Conservation (phyloP, 2,113 vertebrate genomes). For the Pachycephala philippinensis region DNA sequence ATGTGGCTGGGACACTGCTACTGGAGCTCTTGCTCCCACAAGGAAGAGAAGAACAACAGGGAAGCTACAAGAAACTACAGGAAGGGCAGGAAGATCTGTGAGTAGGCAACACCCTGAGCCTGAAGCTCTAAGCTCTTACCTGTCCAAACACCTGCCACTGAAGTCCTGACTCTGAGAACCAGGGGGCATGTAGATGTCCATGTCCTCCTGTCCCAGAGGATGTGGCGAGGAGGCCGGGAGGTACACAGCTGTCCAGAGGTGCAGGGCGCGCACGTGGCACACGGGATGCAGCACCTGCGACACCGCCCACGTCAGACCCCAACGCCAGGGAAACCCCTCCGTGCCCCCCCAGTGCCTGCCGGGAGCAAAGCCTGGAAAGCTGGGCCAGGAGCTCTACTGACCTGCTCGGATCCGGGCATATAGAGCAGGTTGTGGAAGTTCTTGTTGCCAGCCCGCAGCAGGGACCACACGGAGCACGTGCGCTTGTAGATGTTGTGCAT, state of each 20-base stretch:
- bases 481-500: conserved; percentile 90
- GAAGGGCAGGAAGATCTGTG: neutral
- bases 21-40: neutral
- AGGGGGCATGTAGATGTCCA: conserved; percentile 88
- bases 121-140: conserved; percentile 68
- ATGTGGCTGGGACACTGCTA: neutral
- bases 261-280: conserved; percentile 93
- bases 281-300: conserved; percentile 93
- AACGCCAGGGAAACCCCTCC: rapidly evolving
- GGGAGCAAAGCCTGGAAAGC: neutral
- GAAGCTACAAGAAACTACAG: neutral
- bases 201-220: conserved; percentile 88
- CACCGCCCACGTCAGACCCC: neutral
- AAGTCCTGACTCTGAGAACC: conserved; percentile 87
- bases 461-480: conserved; percentile 95
- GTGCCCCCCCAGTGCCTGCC: neutral
- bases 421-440: conserved; percentile 99
- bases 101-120: neutral
- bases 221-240: conserved; percentile 92
- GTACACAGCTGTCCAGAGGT: conserved; percentile 96
- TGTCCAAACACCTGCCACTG: conserved; percentile 87
- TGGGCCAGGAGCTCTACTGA: conserved; percentile 35
- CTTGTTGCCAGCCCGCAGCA: conserved; percentile 93
- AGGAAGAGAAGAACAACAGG: neutral
- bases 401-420: conserved; percentile 90